Evolutionary conservation across 2,888 invertebrate genomes (phyloP).

Genomic region (Nineta flava): DNA sequence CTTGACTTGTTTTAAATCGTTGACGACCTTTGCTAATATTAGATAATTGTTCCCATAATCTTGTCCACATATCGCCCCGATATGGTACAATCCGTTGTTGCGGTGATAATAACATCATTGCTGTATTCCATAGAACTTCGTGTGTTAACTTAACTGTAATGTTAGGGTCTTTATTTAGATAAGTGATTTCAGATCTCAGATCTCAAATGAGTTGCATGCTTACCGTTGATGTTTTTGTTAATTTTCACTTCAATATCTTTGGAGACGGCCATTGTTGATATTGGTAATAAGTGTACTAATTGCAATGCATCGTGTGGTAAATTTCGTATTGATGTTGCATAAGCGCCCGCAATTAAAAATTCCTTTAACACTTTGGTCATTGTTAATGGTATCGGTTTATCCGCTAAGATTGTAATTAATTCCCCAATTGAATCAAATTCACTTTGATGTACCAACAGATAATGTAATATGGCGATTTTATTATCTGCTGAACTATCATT

Average conservation of each 20-base stretch:
- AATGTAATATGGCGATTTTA: conserved; percentile 66
- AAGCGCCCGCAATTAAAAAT: conserved; percentile 60
- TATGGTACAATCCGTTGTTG: conserved; percentile 72
- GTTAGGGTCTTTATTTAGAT: no score
- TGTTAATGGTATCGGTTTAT: conserved; percentile 42
- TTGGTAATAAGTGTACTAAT: conserved; percentile 52
- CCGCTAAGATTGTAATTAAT: conserved; percentile 40
- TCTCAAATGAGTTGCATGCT: no score
- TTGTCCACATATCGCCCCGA: conserved; percentile 67
- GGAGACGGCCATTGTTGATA: conserved; percentile 44
- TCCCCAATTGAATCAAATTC: conserved; percentile 61
- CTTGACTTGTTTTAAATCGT: conserved; percentile 49
- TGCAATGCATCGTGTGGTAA: conserved; percentile 53
- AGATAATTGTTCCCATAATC: conserved; percentile 57
- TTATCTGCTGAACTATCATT: conserved; percentile 50
- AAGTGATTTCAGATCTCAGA: no score
- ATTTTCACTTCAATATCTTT: conserved; percentile 47
- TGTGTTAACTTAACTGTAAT: conserved; percentile 42
- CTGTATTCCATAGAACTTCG: conserved; percentile 64
- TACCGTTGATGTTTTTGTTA: conserved; percentile 24
- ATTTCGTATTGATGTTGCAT: conserved; percentile 52
- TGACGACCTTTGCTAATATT: conserved; percentile 40
- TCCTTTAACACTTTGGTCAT: conserved; percentile 61
- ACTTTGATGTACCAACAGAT: conserved; percentile 60
- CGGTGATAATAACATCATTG: conserved; percentile 69